A percentile compares a stretch with the other conserved stretches of the same genome.
phyloP scores from a whole-genome alignment of 2,888 invertebrate species.

The Rotaria sp. region DNA sequence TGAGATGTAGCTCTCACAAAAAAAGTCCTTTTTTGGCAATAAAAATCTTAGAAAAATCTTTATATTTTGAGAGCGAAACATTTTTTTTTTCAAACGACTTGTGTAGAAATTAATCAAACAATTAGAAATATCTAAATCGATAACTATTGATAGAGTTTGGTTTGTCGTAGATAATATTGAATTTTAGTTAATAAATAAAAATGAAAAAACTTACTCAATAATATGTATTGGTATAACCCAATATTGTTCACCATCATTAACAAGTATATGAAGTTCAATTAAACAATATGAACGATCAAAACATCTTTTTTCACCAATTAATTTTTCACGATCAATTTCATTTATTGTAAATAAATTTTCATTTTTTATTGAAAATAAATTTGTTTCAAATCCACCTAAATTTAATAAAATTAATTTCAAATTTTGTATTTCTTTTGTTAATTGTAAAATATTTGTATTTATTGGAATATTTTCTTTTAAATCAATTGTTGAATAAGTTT shows the following conservation, averaged over 20 bases:
- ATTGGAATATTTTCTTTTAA: neutral
- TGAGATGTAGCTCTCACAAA: too few relatives aligned
- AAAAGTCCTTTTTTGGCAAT: too few relatives aligned
- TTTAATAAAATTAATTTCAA: neutral
- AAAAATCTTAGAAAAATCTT: too few relatives aligned
- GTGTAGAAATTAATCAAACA: too few relatives aligned
- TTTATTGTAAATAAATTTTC: neutral
- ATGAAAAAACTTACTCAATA: neutral
- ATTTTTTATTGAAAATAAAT: neutral
- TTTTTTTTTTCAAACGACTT: too few relatives aligned
- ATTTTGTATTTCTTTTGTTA: neutral
- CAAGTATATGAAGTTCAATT: constrained; percentile 3
- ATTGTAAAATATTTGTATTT: neutral
- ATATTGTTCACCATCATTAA: neutral
- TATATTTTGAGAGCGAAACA: too few relatives aligned
- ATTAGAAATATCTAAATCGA: too few relatives aligned
- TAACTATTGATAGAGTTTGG: too few relatives aligned
- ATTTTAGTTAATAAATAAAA: too few relatives aligned
- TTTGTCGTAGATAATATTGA: too few relatives aligned
- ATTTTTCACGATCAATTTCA: constrained; percentile 1
- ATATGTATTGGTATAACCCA: neutral
- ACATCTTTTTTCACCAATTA: neutral
- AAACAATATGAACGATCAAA: neutral
- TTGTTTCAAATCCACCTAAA: constrained; percentile 2
- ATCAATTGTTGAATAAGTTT: neutral